Percentiles rank a stretch among this genome's conserved stretches.
Conservation (phyloP, 2,797 vertebrate genomes). For the Chelon auratus region DNA sequence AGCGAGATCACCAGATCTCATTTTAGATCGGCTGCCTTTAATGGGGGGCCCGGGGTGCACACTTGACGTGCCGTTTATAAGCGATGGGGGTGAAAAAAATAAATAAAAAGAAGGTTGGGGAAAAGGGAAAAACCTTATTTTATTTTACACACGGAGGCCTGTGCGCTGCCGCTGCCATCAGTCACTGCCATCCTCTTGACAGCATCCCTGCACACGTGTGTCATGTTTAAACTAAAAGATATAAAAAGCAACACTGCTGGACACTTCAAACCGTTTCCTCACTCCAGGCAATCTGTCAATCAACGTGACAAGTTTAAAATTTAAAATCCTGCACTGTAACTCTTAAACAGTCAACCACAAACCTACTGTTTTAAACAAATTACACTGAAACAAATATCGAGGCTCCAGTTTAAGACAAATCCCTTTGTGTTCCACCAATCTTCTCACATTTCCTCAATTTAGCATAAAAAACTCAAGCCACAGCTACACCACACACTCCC, state of each 20-base stretch:
- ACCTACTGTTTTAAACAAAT: too few species aligned
- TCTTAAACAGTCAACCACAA: too few species aligned
- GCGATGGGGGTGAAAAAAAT: conserved; percentile 15
- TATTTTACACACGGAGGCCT: conserved; percentile 21
- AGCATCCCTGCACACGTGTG: conserved; percentile 3
- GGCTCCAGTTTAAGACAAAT: too few species aligned
- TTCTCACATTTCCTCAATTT: background rate
- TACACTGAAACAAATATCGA: too few species aligned
- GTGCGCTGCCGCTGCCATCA: background rate
- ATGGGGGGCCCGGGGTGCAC: conserved; percentile 39
- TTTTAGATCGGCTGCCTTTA: conserved; percentile 68
- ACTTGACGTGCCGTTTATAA: conserved; percentile 47
- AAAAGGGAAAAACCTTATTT: conserved; percentile 5
- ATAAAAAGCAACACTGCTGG: background rate
- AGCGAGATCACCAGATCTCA: conserved; percentile 64
- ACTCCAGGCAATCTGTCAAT: conserved; percentile 5
- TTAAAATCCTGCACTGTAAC: too few species aligned
- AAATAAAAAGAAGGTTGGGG: background rate
- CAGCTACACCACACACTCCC: background rate
- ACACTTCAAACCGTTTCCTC: background rate
- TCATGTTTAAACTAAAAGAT: background rate
- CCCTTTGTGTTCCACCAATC: too few species aligned
- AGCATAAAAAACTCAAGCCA: conserved; percentile 2
- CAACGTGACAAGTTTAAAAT: background rate
- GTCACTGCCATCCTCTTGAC: background rate